Percentiles rank a stretch among this genome's conserved stretches.
These are phyloP conservation scores for Yponomeuta plumbellus DNA, from an alignment of 2,888 invertebrate genomes.

Conservation along the genomic window DNA sequence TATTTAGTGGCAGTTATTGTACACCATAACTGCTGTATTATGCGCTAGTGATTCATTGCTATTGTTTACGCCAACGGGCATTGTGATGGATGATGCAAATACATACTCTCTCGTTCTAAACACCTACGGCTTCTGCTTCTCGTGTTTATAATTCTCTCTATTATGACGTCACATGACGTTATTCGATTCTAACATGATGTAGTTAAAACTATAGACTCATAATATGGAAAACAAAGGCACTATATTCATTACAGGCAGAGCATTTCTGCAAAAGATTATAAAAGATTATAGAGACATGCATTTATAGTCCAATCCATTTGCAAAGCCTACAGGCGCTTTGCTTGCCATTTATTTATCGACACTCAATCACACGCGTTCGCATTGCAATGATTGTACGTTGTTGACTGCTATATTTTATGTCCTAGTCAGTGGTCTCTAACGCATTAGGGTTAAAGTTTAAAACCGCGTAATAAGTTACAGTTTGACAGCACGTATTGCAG, in stretches of 20 bases:
- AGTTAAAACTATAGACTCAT: too few species aligned
- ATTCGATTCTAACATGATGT: not conserved
- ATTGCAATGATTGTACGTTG: not conserved
- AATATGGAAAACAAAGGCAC: too few species aligned
- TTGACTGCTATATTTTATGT: not conserved
- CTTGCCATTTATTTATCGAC: constrained; percentile 10
- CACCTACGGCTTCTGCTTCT: not conserved
- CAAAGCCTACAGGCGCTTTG: not conserved
- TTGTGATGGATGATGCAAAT: not conserved
- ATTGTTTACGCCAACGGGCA: constrained; percentile 10
- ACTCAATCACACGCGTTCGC: constrained; percentile 10
- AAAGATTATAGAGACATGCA: not conserved
- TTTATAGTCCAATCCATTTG: not conserved
- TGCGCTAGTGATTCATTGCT: constrained; percentile 11
- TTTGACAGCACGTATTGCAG: not conserved
- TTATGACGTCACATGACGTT: not conserved
- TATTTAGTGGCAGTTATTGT: not conserved
- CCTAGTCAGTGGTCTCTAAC: not conserved
- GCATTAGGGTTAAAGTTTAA: not conserved
- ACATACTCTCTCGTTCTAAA: not conserved
- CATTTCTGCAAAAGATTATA: not conserved
- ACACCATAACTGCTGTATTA: constrained; percentile 4
- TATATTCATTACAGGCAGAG: too few species aligned
- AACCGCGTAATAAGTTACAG: not conserved
- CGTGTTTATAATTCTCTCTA: not conserved